Percentiles rank a stretch among this genome's conserved stretches.
Evolutionary conservation across 2,113 vertebrate species (phyloP).

Genomic region (Platichthys flesus): DNA sequence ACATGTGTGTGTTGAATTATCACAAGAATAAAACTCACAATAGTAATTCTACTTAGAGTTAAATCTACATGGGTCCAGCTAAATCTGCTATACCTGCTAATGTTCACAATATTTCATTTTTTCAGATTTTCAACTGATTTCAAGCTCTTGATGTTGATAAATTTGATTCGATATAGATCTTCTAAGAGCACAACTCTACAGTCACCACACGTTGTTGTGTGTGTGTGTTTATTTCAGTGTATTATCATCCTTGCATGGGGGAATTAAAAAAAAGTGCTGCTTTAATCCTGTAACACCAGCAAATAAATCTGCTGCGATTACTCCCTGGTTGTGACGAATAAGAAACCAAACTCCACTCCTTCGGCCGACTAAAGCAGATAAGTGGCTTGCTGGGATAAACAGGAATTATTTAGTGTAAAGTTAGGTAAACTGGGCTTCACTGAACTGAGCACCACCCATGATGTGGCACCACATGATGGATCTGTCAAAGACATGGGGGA

Average conservation of each 20-base stretch:
- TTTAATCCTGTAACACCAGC: conserved; percentile 14
- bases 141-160: no score
- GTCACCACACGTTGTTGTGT: background rate
- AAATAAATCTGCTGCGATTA: background rate
- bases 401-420: conserved; percentile 51
- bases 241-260: background rate
- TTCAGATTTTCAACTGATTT: no score
- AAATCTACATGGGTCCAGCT: background rate
- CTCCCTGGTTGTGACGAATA: background rate
- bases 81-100: no score
- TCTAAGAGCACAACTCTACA: background rate
- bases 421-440: conserved; percentile 52
- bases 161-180: background rate
- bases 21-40: background rate
- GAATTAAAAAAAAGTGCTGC: conserved; percentile 3
- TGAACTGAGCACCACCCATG: conserved; percentile 42
- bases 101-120: no score
- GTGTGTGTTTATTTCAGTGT: background rate
- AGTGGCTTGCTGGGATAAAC: conserved; percentile 61
- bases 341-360: background rate
- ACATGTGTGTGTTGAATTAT: no score
- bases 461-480: conserved; percentile 23
- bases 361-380: conserved; percentile 42
- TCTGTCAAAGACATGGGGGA: conserved; percentile 6
- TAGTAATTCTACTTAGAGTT: no score